Evolutionary conservation across 64 coral and sea anemone genomes (phyloP), one percentile per base, ranked within the genome.

Genomic region (Stylophora pistillata): DNA sequence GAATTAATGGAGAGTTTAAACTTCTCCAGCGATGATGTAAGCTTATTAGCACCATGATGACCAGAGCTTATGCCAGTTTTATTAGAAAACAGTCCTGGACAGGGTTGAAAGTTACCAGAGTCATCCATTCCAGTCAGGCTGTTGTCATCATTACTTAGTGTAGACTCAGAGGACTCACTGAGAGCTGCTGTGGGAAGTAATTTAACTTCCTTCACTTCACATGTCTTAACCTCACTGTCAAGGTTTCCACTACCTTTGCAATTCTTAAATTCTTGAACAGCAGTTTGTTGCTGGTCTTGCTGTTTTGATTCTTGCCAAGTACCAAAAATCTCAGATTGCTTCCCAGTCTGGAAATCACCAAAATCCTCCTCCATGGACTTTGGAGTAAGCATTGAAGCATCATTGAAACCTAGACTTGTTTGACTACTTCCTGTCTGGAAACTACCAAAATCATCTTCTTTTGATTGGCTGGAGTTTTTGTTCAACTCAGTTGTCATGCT

Each of bases 41-140:
- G 59, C 31, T 66, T 83, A 20, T 83, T 60, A 68, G 79, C 16
- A 23, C 20, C 30, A 25, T 21, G 20, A 9, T 60, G 68, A 69
- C 20, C 20, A 25, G 68, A 69, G 18, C 79, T 69, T 34, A 37
- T 13, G 10, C 68, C 26, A 83, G 15, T 27, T 34, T 6, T 34
- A 4, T 32, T 47, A 68, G 79, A 66, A n/a, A 68, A 23, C 23
- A 60, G 61, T 52, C 61, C 59, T 68, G 79, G 79, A 83, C 34
- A 68, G 20, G 68, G 79, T 16, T 91, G 89, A 56, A 91, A 91
- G 25, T 78, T 82, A 28, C 89, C 89, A 91, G 86, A 91, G 34
- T 78, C 82, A 78, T 78, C 81, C 63, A 10, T 47, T 21, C 21
- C 58, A 17, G 71, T 17, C 10, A 20, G 16, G 29, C 7, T 26